Conservation (phyloP, 2,113 vertebrate genomes). For the Charadrius vociferus region DNA sequence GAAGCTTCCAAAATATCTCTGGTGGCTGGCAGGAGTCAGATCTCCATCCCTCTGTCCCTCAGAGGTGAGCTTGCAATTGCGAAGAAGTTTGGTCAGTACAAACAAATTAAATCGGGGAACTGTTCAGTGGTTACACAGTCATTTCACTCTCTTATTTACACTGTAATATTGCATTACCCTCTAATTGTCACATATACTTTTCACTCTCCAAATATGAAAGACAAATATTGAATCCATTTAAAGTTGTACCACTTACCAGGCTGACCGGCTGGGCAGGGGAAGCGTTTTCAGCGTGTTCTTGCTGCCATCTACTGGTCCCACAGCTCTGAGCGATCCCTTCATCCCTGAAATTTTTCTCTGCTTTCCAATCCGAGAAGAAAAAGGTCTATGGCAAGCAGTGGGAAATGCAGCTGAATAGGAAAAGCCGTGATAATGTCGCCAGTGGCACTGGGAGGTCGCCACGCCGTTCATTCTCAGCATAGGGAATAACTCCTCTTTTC, state of each 20-base stretch:
- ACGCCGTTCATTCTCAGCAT: fast-evolving
- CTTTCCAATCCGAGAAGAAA: background rate
- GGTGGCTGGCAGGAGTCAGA: background rate
- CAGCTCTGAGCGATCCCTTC: background rate
- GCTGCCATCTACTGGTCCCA: constrained; percentile 74
- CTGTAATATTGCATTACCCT: constrained; percentile 65
- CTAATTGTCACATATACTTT: constrained; percentile 62
- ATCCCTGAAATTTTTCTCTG: fast-evolving
- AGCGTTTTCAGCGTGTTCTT: constrained; percentile 63
- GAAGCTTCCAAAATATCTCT: background rate
- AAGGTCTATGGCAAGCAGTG: background rate
- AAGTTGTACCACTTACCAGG: background rate
- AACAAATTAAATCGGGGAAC: constrained; percentile 40
- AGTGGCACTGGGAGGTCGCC: background rate
- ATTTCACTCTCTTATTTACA: constrained; percentile 52
- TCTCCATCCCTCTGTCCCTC: background rate
- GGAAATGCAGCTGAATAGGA: background rate
- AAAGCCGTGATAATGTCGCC: background rate
- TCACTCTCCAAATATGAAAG: constrained; percentile 64
- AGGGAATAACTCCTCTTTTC: background rate
- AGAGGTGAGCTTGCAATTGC: background rate
- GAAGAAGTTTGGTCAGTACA: constrained; percentile 36
- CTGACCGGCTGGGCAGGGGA: background rate
- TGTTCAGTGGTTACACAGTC: constrained; percentile 34
- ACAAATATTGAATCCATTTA: constrained; percentile 50